Conservation (phyloP, 92 coral and sea anemone species). For the Epizoanthus fatuus region DNA sequence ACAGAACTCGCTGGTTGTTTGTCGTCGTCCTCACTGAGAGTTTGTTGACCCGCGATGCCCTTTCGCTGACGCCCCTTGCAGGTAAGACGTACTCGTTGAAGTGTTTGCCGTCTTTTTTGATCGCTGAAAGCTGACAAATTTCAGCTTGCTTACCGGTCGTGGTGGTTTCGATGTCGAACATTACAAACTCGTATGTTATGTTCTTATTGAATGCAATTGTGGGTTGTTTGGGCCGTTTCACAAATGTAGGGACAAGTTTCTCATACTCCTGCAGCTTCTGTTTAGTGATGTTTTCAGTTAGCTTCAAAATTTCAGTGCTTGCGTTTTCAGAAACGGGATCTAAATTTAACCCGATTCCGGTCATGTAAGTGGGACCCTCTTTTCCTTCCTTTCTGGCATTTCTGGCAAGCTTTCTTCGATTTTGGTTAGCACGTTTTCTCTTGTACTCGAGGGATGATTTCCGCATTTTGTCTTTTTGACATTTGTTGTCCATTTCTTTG, state of each 20-base stretch:
- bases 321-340: background rate
- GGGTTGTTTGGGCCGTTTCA: slow-evolving; percentile 28
- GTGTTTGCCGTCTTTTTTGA: slow-evolving; percentile 16
- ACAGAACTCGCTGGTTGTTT: slow-evolving; percentile 43
- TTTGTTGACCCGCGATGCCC: slow-evolving; percentile 54
- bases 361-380: slow-evolving; percentile 44
- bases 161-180: slow-evolving; percentile 60
- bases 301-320: background rate
- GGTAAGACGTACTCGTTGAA: slow-evolving; percentile 52
- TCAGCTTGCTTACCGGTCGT: slow-evolving; percentile 43
- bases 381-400: slow-evolving; percentile 43
- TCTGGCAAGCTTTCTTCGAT: slow-evolving; percentile 8
- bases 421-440: slow-evolving; percentile 31
- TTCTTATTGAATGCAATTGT: background rate
- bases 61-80: slow-evolving; percentile 25
- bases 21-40: slow-evolving; percentile 31
- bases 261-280: slow-evolving; percentile 34
- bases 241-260: slow-evolving; percentile 41
- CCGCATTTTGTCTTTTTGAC: slow-evolving; percentile 13
- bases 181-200: slow-evolving; percentile 31
- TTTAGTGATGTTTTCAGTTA: background rate
- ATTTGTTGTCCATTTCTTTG: slow-evolving; percentile 27
- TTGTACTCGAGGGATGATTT: slow-evolving; percentile 32
- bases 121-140: slow-evolving; percentile 53
- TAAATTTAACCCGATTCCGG: slow-evolving; percentile 43